Conservation (phyloP, 2,797 vertebrate species). For the Sciaenops ocellatus region DNA sequence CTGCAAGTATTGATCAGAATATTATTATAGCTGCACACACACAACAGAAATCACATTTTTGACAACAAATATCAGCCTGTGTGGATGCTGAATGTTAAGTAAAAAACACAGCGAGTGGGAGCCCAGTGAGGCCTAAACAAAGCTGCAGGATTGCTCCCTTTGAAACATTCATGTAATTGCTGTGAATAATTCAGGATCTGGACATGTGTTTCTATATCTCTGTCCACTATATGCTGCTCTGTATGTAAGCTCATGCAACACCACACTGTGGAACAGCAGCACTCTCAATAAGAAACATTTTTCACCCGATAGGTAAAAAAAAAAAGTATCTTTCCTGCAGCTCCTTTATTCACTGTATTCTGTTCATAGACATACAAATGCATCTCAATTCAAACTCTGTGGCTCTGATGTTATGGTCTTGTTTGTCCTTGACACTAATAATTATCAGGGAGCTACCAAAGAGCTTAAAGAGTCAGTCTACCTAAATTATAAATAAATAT, state of each 20-base stretch:
- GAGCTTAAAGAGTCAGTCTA: not conserved
- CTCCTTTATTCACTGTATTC: slow-evolving; percentile 17
- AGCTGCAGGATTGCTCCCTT: slow-evolving; percentile 52
- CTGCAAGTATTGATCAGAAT: slow-evolving; percentile 45
- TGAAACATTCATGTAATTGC: slow-evolving; percentile 71
- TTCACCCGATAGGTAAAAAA: not conserved
- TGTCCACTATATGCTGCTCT: slow-evolving; percentile 41
- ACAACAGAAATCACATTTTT: slow-evolving; percentile 32
- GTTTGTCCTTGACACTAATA: slow-evolving; percentile 15
- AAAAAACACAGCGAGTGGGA: not conserved
- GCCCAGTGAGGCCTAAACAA: slow-evolving; percentile 40
- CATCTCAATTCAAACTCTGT: slow-evolving; percentile 10
- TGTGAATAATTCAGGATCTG: slow-evolving; percentile 75
- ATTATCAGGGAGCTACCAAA: slow-evolving; percentile 1
- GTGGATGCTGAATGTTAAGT: slow-evolving; percentile 11
- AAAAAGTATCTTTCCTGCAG: not conserved
- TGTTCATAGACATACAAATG: slow-evolving; percentile 28
- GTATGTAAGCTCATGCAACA: slow-evolving; percentile 18
- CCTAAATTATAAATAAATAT: not conserved
- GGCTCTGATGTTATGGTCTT: slow-evolving; percentile 1
- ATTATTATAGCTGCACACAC: slow-evolving; percentile 14
- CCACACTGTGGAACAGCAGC: slow-evolving; percentile 16
- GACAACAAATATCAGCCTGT: not conserved
- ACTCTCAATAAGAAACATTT: slow-evolving; percentile 18
- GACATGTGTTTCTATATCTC: slow-evolving; percentile 49